These are phyloP conservation scores for Cylindroiulus punctatus DNA, from an alignment of 2,888 invertebrate species.

Conservation along the genomic window DNA sequence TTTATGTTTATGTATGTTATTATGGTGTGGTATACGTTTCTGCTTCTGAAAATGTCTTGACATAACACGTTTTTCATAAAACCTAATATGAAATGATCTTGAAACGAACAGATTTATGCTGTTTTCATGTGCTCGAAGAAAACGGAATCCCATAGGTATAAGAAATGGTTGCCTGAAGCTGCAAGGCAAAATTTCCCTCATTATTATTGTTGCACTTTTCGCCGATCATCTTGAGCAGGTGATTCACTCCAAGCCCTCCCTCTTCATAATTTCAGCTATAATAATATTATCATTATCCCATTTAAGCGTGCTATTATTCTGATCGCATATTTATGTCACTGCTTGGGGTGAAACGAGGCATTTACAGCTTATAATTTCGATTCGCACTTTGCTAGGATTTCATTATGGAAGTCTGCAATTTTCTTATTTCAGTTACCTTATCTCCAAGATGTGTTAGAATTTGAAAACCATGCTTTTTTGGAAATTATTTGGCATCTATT, in stretches of 20 bases:
- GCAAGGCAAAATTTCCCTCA: not conserved
- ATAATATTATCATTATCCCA: conserved; percentile 23
- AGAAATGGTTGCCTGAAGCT: not conserved
- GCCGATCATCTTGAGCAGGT: not conserved
- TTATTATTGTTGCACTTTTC: not conserved
- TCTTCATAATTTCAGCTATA: not conserved
- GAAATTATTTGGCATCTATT: no score
- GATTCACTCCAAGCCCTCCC: not conserved
- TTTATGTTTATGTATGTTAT: no score
- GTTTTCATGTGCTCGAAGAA: not conserved
- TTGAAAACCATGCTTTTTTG: no score
- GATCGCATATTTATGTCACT: conserved; percentile 10
- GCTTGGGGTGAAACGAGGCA: not conserved
- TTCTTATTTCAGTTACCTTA: not conserved
- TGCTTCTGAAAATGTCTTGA: no score
- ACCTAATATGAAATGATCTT: no score
- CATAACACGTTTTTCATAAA: no score
- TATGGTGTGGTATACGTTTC: no score
- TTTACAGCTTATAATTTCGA: conserved; percentile 14
- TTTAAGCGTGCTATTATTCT: conserved; percentile 1
- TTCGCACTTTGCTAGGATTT: not conserved
- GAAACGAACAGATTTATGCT: no score
- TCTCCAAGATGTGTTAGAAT: no score
- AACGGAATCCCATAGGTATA: not conserved
- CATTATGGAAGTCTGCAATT: conserved; percentile 8